Base-by-base conservation (phyloP, 1,140 invertebrate genomes). In the Rhopalosiphum padi region DNA sequence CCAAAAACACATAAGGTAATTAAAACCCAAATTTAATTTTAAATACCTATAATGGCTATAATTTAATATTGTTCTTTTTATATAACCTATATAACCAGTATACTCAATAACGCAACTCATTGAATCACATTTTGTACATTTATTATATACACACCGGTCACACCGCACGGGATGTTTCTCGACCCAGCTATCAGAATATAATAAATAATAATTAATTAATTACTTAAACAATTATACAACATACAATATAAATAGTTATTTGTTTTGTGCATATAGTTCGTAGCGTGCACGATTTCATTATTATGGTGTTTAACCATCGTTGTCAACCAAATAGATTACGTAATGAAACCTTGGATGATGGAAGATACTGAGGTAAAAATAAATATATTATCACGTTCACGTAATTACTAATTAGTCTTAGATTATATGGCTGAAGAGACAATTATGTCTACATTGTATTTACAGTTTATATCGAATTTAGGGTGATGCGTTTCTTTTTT, bases 261-360 rank as follows among this genome's bases (percentile, higher is more conserved):
- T 48, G 22, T 37, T 41, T 30, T 41, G 46, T 53, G 1, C 8
- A 41, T 48, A 93, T 48, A 93, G 91, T 6, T 93, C 68, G 11
- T 51, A 35, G 48, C 23, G 46, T 30, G 30, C n/a, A 21, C 35
- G 23, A 53, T 86, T 53, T 93, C 91, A 30, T 53, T 55, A 0
- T 41, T 43, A 55, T 93, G 91, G 91, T 83, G 91, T 93, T 85
- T 93, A 30, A 51, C 15, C 9, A n/a, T 86, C n/a, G 22, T 93
- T 15, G 91, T 3, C 22, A 93, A 93, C 35, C 91, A 93, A 30
- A 41, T 93, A 30, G 37, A 93, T 85, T 86, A 93, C 25, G 37
- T 30, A 18, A 93, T 55, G 48, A 93, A 93, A 93, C 46, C 82
- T 37, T 55, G 48, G 91, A 86, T 21, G n/a, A 83, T 55, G 30